phyloP scores from a whole-genome alignment of 2,113 vertebrate genomes.

The Charina bottae region DNA sequence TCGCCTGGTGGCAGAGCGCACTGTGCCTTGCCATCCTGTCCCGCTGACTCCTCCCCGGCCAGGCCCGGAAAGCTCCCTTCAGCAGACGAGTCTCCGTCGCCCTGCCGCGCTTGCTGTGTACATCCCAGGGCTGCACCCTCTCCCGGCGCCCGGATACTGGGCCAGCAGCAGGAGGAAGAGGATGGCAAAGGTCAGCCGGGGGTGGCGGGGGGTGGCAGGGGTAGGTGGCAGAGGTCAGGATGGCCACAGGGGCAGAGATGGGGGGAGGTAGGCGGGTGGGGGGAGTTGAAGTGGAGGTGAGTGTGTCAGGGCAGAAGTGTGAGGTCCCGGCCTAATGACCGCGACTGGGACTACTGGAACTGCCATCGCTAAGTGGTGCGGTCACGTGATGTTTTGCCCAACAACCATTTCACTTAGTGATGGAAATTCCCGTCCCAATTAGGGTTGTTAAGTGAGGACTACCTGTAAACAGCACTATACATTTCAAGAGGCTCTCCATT shows the following conservation, averaged over 20 bases:
- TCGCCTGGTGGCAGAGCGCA: too few relatives aligned
- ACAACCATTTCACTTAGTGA: not conserved
- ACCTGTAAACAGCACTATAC: not conserved
- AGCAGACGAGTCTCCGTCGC: not conserved
- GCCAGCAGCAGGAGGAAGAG: not conserved
- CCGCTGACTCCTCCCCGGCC: not conserved
- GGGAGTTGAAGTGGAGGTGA: not conserved
- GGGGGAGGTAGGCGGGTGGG: not conserved
- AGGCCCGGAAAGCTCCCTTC: not conserved
- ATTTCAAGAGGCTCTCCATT: not conserved
- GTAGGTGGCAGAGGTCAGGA: not conserved
- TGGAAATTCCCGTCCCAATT: not conserved
- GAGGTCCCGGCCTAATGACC: not conserved
- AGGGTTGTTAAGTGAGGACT: not conserved
- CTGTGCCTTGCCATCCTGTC: not conserved
- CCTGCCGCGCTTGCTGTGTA: not conserved
- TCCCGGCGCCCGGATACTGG: not conserved
- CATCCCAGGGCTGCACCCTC: not conserved
- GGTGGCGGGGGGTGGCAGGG: not conserved
- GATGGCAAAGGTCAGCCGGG: not conserved
- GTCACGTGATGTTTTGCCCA: not conserved
- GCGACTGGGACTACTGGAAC: not conserved
- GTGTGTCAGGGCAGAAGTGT: not conserved
- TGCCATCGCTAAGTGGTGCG: not conserved
- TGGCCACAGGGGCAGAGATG: not conserved